Conservation (phyloP, 2,888 invertebrate genomes). For the Syritta pipiens region DNA sequence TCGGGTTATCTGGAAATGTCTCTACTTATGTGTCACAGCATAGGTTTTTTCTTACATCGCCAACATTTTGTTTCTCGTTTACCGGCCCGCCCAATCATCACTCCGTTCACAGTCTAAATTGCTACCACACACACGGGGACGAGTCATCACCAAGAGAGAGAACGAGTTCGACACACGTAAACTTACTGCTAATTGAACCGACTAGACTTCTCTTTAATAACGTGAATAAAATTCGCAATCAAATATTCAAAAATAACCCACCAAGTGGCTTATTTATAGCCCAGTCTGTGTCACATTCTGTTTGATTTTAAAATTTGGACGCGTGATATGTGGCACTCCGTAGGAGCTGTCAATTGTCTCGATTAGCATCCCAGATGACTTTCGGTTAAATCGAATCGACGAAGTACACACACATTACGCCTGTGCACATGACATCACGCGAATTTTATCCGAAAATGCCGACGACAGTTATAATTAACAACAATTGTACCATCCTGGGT, state of each 20-base stretch:
- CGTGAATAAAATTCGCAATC: slow-evolving; percentile 17
- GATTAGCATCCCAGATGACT: background rate
- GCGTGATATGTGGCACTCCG: slow-evolving; percentile 7
- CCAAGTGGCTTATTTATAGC: slow-evolving; percentile 13
- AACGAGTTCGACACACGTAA: background rate
- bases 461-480: slow-evolving; percentile 20
- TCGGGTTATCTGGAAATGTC: too few species aligned
- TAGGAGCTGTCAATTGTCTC: slow-evolving; percentile 11
- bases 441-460: background rate
- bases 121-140: too few species aligned
- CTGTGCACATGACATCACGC: slow-evolving; percentile 20
- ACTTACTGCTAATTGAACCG: slow-evolving; percentile 20
- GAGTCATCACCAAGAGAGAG: too few species aligned
- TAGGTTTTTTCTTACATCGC: too few species aligned
- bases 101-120: too few species aligned
- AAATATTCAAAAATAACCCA: slow-evolving; percentile 15
- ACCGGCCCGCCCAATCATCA: too few species aligned
- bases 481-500: slow-evolving; percentile 29
- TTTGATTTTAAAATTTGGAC: slow-evolving; percentile 11
- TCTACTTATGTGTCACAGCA: too few species aligned
- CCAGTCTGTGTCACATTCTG: background rate
- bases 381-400: slow-evolving; percentile 12
- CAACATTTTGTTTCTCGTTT: too few species aligned
- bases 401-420: background rate
- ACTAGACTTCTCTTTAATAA: slow-evolving; percentile 12